Evolutionary conservation across 2,888 invertebrate genomes (phyloP), one percentile per base, ranked within the genome.

Genomic region (Lepas anatifera): DNA sequence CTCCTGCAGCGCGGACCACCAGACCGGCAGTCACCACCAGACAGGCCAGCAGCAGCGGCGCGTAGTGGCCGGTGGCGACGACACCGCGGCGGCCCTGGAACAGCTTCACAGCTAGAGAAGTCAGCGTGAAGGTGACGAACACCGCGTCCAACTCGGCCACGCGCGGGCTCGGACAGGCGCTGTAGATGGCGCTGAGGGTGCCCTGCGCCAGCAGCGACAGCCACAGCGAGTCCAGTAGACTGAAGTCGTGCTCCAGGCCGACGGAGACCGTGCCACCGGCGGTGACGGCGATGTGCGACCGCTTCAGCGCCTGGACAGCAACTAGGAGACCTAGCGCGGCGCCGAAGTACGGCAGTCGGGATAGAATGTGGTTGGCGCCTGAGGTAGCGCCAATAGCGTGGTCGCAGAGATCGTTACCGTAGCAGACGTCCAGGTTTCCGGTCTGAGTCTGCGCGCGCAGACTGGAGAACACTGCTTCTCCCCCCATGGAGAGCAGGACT

Each of bases 81-180:
- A 68, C 39, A 8, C 48, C 58, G 27, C 68, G 63, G 6, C 68
- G 35, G 29, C 88, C 87, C 77, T 89, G 88, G 76, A 93, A 94
- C 77, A 94, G 92, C 2, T 94, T 94, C 75, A 89, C 88, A 69
- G 90, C 88, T 77, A 94, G 93, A 32, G 86, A 84, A 0, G 95
- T 95, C 73, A 89, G 87, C 73, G 91, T 92, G 0, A 95, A 95
- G 81, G 95, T 94, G 69, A 89, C 88, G 32, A 86, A 83, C 75
- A 90, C 90, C 77, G 92, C 92, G 79, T 95, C 95, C 96, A 96
- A 96, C 11, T 96, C 96, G 80, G 96, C 96, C 72, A 91, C 90
- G 76, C 94, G 84, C 27, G 90, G 88, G 70, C 87, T 85, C 73
- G 95, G 81, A 77, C 95, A 95, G 8, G 86, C 84, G 0, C 89